Evolutionary conservation across 2,888 invertebrate species (phyloP).

Genomic region (Punctoribates punctum): DNA sequence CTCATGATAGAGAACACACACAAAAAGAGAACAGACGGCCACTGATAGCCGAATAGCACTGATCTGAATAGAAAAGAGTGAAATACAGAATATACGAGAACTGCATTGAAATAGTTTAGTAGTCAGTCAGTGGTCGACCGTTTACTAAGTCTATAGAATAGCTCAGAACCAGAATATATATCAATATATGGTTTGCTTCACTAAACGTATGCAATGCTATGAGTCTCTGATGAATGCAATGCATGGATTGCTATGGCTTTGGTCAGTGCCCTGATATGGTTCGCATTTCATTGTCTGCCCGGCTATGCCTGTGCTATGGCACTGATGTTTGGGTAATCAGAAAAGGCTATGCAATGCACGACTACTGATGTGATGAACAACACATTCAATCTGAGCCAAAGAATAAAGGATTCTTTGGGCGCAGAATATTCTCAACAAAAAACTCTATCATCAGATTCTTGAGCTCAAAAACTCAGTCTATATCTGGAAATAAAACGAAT

Average conservation of each 20-base stretch:
- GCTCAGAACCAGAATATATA: not conserved
- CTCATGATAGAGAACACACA: not conserved
- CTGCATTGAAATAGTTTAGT: constrained; percentile 4
- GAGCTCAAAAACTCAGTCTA: not conserved
- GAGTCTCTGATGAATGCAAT: constrained; percentile 20
- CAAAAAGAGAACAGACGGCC: not conserved
- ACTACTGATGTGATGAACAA: not conserved
- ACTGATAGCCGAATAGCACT: not conserved
- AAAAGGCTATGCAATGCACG: not conserved
- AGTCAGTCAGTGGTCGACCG: not conserved
- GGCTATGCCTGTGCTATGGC: not conserved
- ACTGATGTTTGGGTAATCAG: not conserved
- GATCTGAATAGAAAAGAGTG: not conserved
- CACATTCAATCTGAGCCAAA: constrained; percentile 7
- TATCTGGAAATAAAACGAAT: not conserved
- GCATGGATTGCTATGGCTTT: constrained; percentile 8
- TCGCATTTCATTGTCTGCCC: not conserved
- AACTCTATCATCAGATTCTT: constrained; percentile 11
- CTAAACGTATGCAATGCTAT: constrained; percentile 27
- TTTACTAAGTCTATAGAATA: no score
- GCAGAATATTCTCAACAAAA: not conserved
- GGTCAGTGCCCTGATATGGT: not conserved
- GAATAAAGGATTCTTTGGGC: constrained; percentile 7
- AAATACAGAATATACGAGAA: not conserved
- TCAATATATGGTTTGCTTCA: constrained; percentile 31